Percentiles rank a stretch among this genome's conserved stretches.
These are phyloP conservation scores for Malurus elegans DNA, from an alignment of 2,113 vertebrate genomes.

Conservation along the genomic window DNA sequence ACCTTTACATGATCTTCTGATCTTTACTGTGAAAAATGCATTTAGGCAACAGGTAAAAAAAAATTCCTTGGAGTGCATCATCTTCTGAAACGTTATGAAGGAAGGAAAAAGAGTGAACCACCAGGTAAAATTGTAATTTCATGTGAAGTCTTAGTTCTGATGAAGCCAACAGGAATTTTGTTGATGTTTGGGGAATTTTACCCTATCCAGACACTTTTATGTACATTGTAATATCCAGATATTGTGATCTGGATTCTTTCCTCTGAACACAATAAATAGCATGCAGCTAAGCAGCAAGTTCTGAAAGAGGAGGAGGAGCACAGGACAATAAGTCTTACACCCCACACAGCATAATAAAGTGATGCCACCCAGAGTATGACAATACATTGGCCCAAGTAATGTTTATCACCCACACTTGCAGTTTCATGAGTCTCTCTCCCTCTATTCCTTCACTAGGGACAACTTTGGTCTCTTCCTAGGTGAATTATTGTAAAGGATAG, in stretches of 20 bases:
- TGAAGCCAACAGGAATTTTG: background rate
- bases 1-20: background rate
- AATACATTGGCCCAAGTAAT: background rate
- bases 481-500: background rate
- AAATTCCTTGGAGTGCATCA: background rate
- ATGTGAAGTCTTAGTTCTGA: background rate
- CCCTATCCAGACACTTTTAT: background rate
- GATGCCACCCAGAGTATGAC: background rate
- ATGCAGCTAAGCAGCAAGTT: background rate
- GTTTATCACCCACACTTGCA: background rate
- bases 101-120: background rate
- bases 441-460: background rate
- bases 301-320: background rate
- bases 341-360: rapidly evolving
- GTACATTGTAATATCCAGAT: background rate
- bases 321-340: background rate
- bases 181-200: background rate
- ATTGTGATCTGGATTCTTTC: background rate
- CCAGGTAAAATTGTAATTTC: background rate
- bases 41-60: background rate
- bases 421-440: background rate
- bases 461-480: background rate
- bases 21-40: background rate
- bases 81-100: background rate
- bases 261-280: background rate